Evolutionary conservation across 2,797 vertebrate species (phyloP).

Genomic region (Alcedo atthis): DNA sequence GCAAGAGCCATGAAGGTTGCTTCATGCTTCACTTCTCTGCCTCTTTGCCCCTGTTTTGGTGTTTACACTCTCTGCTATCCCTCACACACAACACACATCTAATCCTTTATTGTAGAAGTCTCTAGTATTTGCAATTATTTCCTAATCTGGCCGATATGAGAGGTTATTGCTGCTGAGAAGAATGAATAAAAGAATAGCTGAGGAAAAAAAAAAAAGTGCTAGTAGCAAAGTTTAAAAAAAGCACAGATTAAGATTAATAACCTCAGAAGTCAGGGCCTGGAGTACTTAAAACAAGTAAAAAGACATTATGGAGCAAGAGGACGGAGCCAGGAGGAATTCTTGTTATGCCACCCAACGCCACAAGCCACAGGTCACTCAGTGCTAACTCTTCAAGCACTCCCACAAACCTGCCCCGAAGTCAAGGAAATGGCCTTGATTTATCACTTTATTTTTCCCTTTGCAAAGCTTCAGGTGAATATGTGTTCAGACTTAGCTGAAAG

Average conservation of each 20-base stretch:
- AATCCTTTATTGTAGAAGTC: conserved; percentile 43
- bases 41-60: conserved; percentile 25
- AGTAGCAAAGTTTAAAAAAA: conserved; percentile 75
- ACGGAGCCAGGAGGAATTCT: conserved; percentile 29
- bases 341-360: conserved; percentile 2
- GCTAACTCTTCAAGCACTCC: background rate
- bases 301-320: background rate
- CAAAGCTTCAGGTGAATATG: background rate
- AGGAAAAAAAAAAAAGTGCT: conserved; percentile 56
- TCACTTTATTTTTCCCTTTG: background rate
- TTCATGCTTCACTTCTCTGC: background rate
- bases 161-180: conserved; percentile 70
- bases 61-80: conserved; percentile 47
- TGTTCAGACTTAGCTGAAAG: background rate
- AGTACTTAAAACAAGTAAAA: conserved; percentile 64
- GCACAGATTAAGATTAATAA: conserved; percentile 70
- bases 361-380: background rate
- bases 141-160: conserved; percentile 72
- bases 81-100: conserved; percentile 38
- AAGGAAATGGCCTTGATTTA: background rate
- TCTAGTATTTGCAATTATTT: conserved; percentile 75
- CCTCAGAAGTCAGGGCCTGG: conserved; percentile 9
- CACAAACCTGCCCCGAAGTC: background rate
- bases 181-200: conserved; percentile 73
- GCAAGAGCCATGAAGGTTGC: background rate